A percentile compares a stretch with the other conserved stretches of the same genome.
phyloP scores from a whole-genome alignment of 2,113 vertebrate species.

The Lontra canadensis region DNA sequence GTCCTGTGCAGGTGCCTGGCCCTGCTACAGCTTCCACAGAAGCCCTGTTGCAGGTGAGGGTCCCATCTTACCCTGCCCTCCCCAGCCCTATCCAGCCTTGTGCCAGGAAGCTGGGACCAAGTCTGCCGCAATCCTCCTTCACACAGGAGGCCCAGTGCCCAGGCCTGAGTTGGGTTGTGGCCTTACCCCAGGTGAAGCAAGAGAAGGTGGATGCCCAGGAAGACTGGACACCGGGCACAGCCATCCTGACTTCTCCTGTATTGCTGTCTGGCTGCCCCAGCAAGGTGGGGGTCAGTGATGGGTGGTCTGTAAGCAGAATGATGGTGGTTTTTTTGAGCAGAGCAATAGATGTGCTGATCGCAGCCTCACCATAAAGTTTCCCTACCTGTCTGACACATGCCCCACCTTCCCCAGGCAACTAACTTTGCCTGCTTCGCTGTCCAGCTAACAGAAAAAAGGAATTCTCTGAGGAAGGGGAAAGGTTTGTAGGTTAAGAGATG shows the following conservation, averaged over 20 bases:
- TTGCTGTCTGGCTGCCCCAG: slow-evolving; percentile 61
- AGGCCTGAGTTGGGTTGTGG: slow-evolving; percentile 65
- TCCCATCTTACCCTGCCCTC: neutral
- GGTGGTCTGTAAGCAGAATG: slow-evolving; percentile 44
- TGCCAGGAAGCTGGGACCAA: slow-evolving; percentile 34
- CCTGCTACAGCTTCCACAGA: slow-evolving; percentile 50
- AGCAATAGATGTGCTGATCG: neutral
- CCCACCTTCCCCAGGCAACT: neutral
- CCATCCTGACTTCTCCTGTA: slow-evolving; percentile 41
- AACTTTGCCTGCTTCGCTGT: slow-evolving; percentile 25
- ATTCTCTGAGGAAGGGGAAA: neutral
- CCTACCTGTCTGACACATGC: neutral
- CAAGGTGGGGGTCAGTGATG: slow-evolving; percentile 69
- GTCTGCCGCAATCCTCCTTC: slow-evolving; percentile 14
- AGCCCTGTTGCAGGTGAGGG: slow-evolving; percentile 45
- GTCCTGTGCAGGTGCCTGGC: slow-evolving; percentile 70
- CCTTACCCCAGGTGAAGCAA: slow-evolving; percentile 76
- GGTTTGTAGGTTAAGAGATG: neutral
- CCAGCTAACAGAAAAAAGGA: slow-evolving; percentile 3
- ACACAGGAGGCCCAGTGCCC: slow-evolving; percentile 61
- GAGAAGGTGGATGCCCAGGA: slow-evolving; percentile 73
- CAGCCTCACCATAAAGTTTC: neutral
- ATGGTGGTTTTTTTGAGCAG: neutral
- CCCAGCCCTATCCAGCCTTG: neutral
- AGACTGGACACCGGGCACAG: slow-evolving; percentile 58